A percentile compares a stretch with the other conserved stretches of the same genome.
Evolutionary conservation across 2,888 invertebrate species (phyloP).

Genomic region (Nemapogon koenigi): DNA sequence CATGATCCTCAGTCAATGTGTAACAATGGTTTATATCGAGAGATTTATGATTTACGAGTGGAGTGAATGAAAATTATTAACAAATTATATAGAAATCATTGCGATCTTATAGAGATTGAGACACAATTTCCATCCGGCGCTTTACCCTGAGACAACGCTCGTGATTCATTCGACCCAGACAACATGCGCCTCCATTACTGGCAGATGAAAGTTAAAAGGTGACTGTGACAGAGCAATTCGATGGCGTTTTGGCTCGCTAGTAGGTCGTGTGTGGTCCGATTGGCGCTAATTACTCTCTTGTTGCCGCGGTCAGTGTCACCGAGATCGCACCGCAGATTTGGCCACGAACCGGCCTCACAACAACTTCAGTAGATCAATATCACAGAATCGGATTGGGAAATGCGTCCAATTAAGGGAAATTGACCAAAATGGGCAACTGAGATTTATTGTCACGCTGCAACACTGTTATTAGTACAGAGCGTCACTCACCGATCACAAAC

Average conservation of each 20-base stretch:
- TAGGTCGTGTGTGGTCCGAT: constrained; percentile 35
- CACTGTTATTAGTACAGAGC: constrained; percentile 35
- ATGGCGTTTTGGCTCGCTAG: constrained; percentile 17
- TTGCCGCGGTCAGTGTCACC: constrained; percentile 33
- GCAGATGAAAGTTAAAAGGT: constrained; percentile 35
- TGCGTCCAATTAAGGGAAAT: constrained; percentile 49
- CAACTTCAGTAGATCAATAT: constrained; percentile 31
- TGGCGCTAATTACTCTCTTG: constrained; percentile 34
- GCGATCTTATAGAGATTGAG: neutral
- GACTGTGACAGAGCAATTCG: constrained; percentile 25
- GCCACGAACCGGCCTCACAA: constrained; percentile 30
- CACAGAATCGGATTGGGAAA: constrained; percentile 32
- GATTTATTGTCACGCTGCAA: constrained; percentile 37
- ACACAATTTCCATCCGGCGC: constrained; percentile 3
- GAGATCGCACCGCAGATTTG: constrained; percentile 36
- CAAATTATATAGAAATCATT: neutral
- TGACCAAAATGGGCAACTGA: constrained; percentile 34
- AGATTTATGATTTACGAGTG: constrained; percentile 10
- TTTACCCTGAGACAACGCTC: constrained; percentile 15
- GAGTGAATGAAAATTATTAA: too few relatives aligned
- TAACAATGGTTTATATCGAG: constrained; percentile 7
- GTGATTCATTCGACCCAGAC: constrained; percentile 40
- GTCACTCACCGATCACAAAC: too few relatives aligned
- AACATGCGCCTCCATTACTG: constrained; percentile 16
- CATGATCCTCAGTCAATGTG: constrained; percentile 7